These are phyloP conservation scores for Echinometra lucunter DNA, from an alignment of 53 echinoderm and acorn worm genomes.

Conservation along the genomic window DNA sequence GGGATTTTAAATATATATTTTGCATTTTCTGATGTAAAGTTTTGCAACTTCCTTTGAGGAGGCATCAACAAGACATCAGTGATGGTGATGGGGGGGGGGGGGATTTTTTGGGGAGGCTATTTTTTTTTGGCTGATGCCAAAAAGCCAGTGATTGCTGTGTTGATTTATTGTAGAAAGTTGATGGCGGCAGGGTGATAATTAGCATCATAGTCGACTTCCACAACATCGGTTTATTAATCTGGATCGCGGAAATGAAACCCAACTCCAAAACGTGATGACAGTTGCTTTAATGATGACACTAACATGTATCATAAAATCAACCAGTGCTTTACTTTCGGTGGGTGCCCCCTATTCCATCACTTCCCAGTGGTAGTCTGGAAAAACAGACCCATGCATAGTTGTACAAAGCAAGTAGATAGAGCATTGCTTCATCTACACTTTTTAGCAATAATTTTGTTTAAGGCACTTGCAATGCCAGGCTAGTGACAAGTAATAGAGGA, in stretches of 20 bases:
- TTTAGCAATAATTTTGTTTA: neutral
- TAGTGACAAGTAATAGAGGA: too few species aligned
- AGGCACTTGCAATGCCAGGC: too few species aligned
- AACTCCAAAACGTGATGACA: conserved; percentile 41
- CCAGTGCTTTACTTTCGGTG: conserved; percentile 3
- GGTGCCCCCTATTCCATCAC: conserved; percentile 35
- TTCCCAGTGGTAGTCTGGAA: neutral
- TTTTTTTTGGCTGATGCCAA: neutral
- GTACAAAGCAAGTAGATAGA: neutral
- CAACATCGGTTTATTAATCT: neutral
- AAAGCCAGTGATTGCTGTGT: neutral
- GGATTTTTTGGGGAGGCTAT: neutral
- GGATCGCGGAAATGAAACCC: conserved; percentile 36
- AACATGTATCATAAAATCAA: neutral
- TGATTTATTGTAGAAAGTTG: neutral
- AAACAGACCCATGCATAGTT: neutral
- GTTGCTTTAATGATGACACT: conserved; percentile 42
- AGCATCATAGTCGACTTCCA: conserved; percentile 20
- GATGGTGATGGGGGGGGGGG: neutral
- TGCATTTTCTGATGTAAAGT: too few species aligned
- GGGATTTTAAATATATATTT: too few species aligned
- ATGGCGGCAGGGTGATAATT: conserved; percentile 44
- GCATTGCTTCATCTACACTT: neutral
- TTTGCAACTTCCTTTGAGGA: too few species aligned
- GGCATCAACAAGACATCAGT: neutral